Percentiles rank a stretch among this genome's conserved stretches.
Conservation (phyloP, 2,888 invertebrate genomes). For the Lagria hirta region DNA sequence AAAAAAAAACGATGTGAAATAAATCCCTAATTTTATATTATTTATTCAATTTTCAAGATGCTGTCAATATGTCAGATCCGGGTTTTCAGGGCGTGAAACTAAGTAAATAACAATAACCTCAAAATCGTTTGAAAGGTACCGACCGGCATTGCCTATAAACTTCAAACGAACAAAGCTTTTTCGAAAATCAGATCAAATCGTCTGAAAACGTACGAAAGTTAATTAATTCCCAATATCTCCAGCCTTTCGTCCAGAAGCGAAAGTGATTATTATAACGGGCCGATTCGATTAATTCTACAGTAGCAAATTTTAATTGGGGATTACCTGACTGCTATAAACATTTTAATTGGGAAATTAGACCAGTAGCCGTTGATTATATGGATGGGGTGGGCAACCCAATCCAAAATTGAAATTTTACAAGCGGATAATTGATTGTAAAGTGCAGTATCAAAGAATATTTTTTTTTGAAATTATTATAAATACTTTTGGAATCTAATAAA, state of each 20-base stretch:
- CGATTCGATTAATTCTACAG: conserved; percentile 25
- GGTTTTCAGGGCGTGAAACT: conserved; percentile 39
- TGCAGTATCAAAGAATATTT: no score
- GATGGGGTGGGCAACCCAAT: conserved; percentile 5
- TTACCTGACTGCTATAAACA: conserved; percentile 21
- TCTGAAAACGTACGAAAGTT: conserved; percentile 10
- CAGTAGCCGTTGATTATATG: conserved; percentile 11
- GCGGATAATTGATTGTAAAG: conserved; percentile 12
- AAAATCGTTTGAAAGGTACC: conserved; percentile 29
- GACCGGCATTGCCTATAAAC: conserved; percentile 16
- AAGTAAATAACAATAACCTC: conserved; percentile 41
- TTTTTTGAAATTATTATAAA: no score
- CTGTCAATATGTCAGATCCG: conserved; percentile 37
- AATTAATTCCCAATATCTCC: conserved; percentile 16
- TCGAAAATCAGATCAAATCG: conserved; percentile 10
- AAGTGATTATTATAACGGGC: conserved; percentile 21
- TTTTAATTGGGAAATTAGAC: conserved; percentile 21
- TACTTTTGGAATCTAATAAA: no score
- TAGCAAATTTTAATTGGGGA: conserved; percentile 26
- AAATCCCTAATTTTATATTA: no score
- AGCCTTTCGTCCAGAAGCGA: conserved; percentile 6
- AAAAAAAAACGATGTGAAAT: no score
- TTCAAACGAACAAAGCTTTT: conserved; percentile 15
- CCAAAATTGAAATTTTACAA: conserved; percentile 16
- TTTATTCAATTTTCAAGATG: no score